Base-by-base conservation (phyloP, 2,888 invertebrate genomes). In the Bruchidius siliquastri region DNA sequence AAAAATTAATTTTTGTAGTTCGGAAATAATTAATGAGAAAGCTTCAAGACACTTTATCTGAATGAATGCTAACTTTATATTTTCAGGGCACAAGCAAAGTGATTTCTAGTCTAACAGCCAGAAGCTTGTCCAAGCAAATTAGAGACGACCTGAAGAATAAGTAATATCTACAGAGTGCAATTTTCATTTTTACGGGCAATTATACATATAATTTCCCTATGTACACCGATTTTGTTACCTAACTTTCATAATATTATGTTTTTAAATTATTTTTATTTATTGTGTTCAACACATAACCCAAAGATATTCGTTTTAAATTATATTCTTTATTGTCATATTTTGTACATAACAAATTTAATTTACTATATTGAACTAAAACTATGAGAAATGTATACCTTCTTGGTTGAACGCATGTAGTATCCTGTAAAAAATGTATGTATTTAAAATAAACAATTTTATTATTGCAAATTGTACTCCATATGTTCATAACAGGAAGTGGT, bases 331-430 rank as follows among this genome's bases (percentile, higher is more conserved):
- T 68, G 70, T 32, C 71, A 71, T 32, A 32, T 32, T 71, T 69
- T 73, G 74, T 74, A 74, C 70, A 72, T 74, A 74, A 70, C 18
- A 21, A 67, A 72, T 72, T 74, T 72, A 70, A 68, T 71, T 72
- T 66, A 71, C 70, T 49, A 13, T 49, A 49, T 49, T 13, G 13
- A 49, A 49, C 18, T 1, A 8, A 49, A 1, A 49, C 18, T 87
- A 93, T 76, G 93, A 90, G 88, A 99, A 99, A 89, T 99, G 98
- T 85, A 99, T 94, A 82, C 97, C 98, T 86, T 94, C 93, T 72
- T 91, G 90, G 87, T 99, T 99, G 85, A 98, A 98, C 67, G 92
- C 93, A 86, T 81, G 79, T 74, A 83, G 77, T 73, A 83, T 73
- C 66, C 82, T 85, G 78, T 77, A 84, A 85, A 76, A 78, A 79